Evolutionary conservation across 1,140 invertebrate species (phyloP), one percentile per base, ranked within the genome.

Genomic region (Lerema accius): DNA sequence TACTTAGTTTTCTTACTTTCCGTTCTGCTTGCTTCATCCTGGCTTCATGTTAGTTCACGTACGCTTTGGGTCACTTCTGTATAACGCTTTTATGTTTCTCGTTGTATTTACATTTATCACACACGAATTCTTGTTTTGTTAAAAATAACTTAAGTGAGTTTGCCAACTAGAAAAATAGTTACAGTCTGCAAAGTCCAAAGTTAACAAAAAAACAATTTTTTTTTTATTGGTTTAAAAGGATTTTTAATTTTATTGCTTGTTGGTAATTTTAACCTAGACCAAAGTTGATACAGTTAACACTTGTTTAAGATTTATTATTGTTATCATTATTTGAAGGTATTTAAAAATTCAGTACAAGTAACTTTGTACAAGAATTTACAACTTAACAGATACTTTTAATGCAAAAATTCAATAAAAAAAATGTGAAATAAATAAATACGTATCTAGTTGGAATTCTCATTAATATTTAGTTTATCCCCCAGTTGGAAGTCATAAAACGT

Each of bases 401-500:
- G n/a, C n/a, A n/a, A n/a, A n/a, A n/a, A n/a, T n/a, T n/a, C n/a
- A n/a, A n/a, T n/a, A n/a, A n/a, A n/a, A n/a, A n/a, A n/a, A n/a
- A n/a, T n/a, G n/a, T n/a, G n/a, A n/a, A n/a, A 32, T 32, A 7
- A 32, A 43, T 11, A 15, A 13, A 32, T 32, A 11, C n/a, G 19
- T 45, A 26, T 65, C 55, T 69, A 64, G 65, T 67, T 67, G 65
- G 65, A 51, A 58, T 62, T 23, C 26, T 55, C 43, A 32, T 23
- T 17, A 1, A 50, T 32, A 9, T n/a, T 37, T 46, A 32, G 10
- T 37, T 45, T 28, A n/a, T 59, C 37, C 60, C 42, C 59, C 46
- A 61, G 55, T 69, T 63, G 60, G 69, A 72, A 72, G 69, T 72
- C 69, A 72, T 72, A 68, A 69, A 72, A 69, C 63, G 3, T 26